Evolutionary conservation across 2,888 invertebrate species (phyloP), one percentile per base, ranked within the genome.

Genomic region (Acleris emargana): DNA sequence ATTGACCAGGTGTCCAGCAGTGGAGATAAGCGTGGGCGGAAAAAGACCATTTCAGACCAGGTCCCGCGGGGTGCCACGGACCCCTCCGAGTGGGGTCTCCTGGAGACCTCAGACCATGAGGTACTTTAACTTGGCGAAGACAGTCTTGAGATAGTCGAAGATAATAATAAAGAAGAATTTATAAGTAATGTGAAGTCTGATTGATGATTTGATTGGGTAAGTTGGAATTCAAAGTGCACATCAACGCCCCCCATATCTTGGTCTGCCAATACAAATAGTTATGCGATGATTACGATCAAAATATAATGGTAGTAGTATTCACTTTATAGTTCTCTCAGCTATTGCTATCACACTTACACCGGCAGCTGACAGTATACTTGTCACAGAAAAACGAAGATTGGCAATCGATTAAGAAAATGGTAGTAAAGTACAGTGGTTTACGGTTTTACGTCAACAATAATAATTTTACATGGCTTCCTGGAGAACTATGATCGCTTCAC

Each of bases 11-110:
- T 76, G 49, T 70, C 59, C 59, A 55, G 73, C 52, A 77, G 82
- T 80, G 78, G 83, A 81, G 76, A 90, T 86, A 79, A 84, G 79
- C 78, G 92, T 81, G 84, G 82, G 67, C 73, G 87, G 78, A 82
- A 82, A 79, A 82, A 81, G 71, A 81, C 80, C 64, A 80, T 82
- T 68, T 81, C 81, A 66, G 78, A 78, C 66, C 74, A 80, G 69
- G 73, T 76, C 58, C 80, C 80, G 32, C 72, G 80, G 70, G 81
- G 81, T 50, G 80, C 80, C 57, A 73, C 72, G 55, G 79, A 81
- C 72, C 80, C 80, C 67, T 75, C 83, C 55, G 81, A 82, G 69
- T 82, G 83, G 80, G 79, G 81, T 68, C 79, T 84, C 67, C 78
- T 83, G 72, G 85, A 78, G 74, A 77, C 79, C 75, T 87, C 78